Conservation (phyloP, 2,888 invertebrate species). For the Xiphydria camelus region DNA sequence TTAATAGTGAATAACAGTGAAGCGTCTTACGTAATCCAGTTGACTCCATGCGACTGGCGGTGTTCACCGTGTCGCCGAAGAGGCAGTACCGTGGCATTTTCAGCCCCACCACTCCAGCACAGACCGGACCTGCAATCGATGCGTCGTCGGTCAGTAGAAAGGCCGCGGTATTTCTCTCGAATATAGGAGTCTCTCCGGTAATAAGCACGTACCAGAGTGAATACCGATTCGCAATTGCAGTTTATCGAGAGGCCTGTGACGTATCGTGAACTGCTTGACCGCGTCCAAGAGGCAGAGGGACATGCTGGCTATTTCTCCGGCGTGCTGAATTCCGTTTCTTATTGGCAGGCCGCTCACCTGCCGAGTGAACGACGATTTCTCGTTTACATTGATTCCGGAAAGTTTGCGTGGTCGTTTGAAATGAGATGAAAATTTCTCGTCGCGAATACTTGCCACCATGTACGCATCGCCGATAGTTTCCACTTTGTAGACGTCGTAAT, state of each 20-base stretch:
- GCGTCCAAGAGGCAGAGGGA: conserved; percentile 83
- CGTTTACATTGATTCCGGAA: no score
- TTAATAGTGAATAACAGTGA: conserved; percentile 1
- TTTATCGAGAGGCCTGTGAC: conserved; percentile 83
- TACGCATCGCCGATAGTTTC: conserved; percentile 92
- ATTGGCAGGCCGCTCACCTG: conserved; percentile 87
- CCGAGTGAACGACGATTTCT: no score
- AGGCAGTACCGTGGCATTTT: conserved; percentile 94
- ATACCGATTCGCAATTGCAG: conserved; percentile 87
- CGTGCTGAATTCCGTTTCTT: conserved; percentile 86
- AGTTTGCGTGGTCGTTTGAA: no score
- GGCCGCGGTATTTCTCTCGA: conserved; percentile 7
- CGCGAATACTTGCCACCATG: conserved; percentile 74
- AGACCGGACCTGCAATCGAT: conserved; percentile 88
- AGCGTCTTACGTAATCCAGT: conserved; percentile 72
- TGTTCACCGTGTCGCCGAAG: conserved; percentile 92
- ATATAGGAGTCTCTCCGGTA: neutral
- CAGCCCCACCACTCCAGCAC: conserved; percentile 88
- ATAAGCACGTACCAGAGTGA: conserved; percentile 78
- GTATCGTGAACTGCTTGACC: conserved; percentile 83
- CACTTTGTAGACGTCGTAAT: conserved; percentile 93
- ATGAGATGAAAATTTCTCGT: no score
- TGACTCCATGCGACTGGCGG: conserved; percentile 85
- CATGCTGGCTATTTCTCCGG: conserved; percentile 93
- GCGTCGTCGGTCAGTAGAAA: no score